phyloP scores from a whole-genome alignment of 2,113 vertebrate species.

The Cervus canadensis region DNA sequence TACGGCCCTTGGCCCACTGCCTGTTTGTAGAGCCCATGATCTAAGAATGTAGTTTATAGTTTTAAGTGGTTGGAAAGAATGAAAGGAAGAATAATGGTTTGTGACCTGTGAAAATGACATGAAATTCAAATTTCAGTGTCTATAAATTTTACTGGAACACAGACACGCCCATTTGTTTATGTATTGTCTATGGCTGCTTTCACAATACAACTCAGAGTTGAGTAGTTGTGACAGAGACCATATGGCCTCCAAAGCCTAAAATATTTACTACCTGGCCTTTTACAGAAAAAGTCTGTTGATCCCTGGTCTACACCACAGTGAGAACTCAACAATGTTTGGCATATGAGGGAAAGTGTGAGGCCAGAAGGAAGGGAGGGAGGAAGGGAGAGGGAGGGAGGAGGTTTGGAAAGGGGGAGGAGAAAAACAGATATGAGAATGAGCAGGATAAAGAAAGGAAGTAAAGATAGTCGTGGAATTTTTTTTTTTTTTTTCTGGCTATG shows the following conservation, averaged over 20 bases:
- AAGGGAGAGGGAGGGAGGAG: background rate
- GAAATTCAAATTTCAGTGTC: background rate
- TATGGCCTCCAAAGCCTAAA: background rate
- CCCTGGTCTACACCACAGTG: background rate
- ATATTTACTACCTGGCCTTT: background rate
- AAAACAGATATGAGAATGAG: background rate
- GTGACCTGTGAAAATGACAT: background rate
- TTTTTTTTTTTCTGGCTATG: background rate
- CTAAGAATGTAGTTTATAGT: background rate
- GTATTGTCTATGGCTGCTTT: background rate
- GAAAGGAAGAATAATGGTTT: background rate
- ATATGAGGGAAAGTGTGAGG: background rate
- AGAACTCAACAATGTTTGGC: background rate
- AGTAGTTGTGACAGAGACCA: background rate
- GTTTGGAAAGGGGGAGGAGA: background rate
- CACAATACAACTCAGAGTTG: background rate
- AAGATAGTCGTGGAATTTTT: background rate
- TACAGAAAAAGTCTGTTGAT: background rate
- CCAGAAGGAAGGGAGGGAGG: background rate
- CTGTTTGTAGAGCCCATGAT: background rate
- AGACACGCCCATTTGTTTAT: background rate
- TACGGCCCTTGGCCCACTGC: accelerated
- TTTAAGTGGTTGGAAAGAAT: background rate
- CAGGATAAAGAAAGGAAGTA: background rate
- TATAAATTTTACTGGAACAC: background rate